Evolutionary conservation across 2,888 invertebrate species (phyloP).

Genomic region (Eilema sororculum): DNA sequence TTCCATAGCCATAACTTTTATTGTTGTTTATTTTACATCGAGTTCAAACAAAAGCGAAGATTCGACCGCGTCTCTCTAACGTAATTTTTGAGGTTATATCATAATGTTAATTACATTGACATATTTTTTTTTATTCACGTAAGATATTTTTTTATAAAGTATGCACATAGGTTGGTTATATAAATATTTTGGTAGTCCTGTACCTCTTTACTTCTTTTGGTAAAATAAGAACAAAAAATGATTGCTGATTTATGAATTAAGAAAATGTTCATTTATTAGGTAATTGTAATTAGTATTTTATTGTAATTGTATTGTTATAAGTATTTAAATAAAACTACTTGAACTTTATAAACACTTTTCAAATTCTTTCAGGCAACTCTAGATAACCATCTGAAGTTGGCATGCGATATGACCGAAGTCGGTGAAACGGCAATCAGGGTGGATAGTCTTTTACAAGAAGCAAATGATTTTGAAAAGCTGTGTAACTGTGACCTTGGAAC

Average conservation of each 20-base stretch:
- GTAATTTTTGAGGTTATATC: constrained; percentile 20
- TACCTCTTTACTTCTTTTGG: neutral
- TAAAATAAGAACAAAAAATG: neutral
- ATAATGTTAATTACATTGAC: neutral
- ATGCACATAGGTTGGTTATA: neutral
- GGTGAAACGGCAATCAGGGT: constrained; percentile 95
- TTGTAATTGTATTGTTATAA: too few relatives aligned
- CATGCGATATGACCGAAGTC: constrained; percentile 94
- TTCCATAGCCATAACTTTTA: constrained; percentile 58
- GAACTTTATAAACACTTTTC: neutral
- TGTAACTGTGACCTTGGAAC: constrained; percentile 94
- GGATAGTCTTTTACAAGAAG: constrained; percentile 92
- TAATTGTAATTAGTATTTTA: too few relatives aligned
- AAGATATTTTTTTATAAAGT: neutral
- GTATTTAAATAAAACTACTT: neutral
- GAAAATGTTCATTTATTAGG: too few relatives aligned
- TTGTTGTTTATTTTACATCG: neutral
- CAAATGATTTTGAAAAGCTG: constrained; percentile 91
- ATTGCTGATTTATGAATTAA: neutral
- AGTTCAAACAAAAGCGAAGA: neutral
- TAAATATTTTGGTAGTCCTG: neutral
- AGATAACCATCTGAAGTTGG: constrained; percentile 92
- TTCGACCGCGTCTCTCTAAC: too few relatives aligned
- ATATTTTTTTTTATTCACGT: neutral
- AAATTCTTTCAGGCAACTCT: constrained; percentile 87